These are phyloP conservation scores for Theretra japonica DNA, from an alignment of 2,888 invertebrate species.

Conservation along the genomic window DNA sequence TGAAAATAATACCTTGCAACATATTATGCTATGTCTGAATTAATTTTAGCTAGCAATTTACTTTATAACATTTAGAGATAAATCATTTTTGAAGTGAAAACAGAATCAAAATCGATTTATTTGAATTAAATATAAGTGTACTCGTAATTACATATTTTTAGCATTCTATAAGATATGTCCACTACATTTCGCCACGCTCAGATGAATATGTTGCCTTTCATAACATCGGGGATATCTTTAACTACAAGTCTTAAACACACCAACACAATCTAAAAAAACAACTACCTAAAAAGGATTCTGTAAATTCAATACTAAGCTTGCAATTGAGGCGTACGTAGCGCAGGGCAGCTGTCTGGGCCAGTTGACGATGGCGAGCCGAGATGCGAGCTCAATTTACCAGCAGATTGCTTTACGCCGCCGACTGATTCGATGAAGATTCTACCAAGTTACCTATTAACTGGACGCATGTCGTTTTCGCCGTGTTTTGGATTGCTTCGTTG, in stretches of 20 bases:
- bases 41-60: too few relatives aligned
- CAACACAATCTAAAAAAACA: not conserved
- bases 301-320: not conserved
- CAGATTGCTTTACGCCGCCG: slow-evolving; percentile 12
- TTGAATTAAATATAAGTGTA: too few relatives aligned
- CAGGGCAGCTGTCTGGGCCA: not conserved
- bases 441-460: not conserved
- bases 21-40: too few relatives aligned
- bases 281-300: not conserved
- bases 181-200: too few relatives aligned
- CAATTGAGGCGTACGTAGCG: not conserved
- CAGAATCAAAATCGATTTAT: too few relatives aligned
- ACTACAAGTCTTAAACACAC: not conserved
- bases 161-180: too few relatives aligned
- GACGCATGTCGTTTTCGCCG: not conserved
- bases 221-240: not conserved
- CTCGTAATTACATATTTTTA: too few relatives aligned
- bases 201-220: too few relatives aligned
- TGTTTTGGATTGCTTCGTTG: not conserved
- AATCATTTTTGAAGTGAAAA: too few relatives aligned
- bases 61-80: too few relatives aligned
- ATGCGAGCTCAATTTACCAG: slow-evolving; percentile 11
- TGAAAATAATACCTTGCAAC: too few relatives aligned
- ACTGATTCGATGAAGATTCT: not conserved
- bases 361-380: slow-evolving; percentile 1